Evolutionary conservation across 2,888 invertebrate species (phyloP).

Genomic region (Caenorhabditis becei): DNA sequence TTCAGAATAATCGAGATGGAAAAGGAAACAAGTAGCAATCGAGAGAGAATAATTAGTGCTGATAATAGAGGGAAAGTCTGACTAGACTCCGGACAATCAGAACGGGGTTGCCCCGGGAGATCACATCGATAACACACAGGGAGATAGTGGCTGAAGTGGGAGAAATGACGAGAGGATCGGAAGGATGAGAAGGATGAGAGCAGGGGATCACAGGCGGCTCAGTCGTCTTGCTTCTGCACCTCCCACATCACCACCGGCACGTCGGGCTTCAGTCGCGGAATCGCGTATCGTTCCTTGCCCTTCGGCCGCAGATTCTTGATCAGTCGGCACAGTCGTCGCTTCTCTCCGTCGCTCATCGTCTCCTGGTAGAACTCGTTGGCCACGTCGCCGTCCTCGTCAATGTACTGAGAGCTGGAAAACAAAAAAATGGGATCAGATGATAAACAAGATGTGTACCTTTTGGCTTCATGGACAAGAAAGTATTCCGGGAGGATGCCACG

Average conservation of each 20-base stretch:
- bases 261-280: constrained; percentile 67
- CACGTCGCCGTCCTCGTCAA: constrained; percentile 85
- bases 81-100: background rate
- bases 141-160: constrained; percentile 2
- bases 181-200: no score
- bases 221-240: constrained; percentile 20
- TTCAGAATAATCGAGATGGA: background rate
- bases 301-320: constrained; percentile 65
- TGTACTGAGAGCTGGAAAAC: constrained; percentile 83
- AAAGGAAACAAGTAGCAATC: background rate
- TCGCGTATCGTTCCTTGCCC: constrained; percentile 67
- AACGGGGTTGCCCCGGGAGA: background rate
- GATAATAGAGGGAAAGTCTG: background rate
- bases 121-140: constrained; percentile 19
- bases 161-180: constrained; percentile 1
- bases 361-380: constrained; percentile 85
- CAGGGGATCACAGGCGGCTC: background rate
- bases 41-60: background rate
- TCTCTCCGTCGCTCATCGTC: constrained; percentile 57
- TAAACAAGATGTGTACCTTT: constrained; percentile 58
- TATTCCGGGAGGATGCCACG: constrained; percentile 67
- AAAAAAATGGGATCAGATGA: background rate
- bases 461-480: constrained; percentile 65
- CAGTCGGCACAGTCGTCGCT: constrained; percentile 55
- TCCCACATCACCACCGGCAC: constrained; percentile 69